Evolutionary conservation across 2,797 vertebrate species (phyloP).

Genomic region (Xiphophorus birchmanni): DNA sequence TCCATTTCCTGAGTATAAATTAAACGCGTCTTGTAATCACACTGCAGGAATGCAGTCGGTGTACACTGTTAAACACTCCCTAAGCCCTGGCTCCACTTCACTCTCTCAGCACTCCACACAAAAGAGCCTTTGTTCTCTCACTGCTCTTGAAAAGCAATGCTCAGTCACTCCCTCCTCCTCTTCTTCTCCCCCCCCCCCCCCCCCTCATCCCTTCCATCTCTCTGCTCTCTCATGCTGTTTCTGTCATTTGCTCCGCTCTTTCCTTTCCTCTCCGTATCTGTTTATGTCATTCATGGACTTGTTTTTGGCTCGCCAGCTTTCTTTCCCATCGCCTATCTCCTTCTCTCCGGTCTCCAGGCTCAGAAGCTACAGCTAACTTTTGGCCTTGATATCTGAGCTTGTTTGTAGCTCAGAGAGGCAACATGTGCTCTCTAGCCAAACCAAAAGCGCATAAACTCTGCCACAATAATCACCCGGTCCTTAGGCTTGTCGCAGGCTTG

Average conservation of each 20-base stretch:
- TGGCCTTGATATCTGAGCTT: slow-evolving; percentile 20
- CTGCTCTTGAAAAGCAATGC: slow-evolving; percentile 85
- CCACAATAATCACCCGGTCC: slow-evolving; percentile 41
- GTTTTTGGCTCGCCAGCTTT: slow-evolving; percentile 30
- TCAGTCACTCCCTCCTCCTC: slow-evolving; percentile 70
- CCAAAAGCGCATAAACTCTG: slow-evolving; percentile 29
- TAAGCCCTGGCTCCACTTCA: slow-evolving; percentile 83
- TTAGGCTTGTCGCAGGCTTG: slow-evolving; percentile 26
- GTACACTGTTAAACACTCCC: slow-evolving; percentile 86
- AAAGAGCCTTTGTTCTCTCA: slow-evolving; percentile 84
- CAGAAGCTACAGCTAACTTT: slow-evolving; percentile 18
- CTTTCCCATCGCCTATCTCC: slow-evolving; percentile 23
- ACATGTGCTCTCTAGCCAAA: slow-evolving; percentile 5
- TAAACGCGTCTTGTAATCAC: slow-evolving; percentile 87
- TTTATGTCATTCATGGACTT: slow-evolving; percentile 68
- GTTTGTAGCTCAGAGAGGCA: slow-evolving; percentile 18
- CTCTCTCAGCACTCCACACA: slow-evolving; percentile 83
- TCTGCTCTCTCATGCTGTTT: slow-evolving; percentile 50
- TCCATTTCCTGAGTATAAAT: slow-evolving; percentile 85
- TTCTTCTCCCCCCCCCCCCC: not conserved
- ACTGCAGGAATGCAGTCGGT: slow-evolving; percentile 87
- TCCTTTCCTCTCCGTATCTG: slow-evolving; percentile 54
- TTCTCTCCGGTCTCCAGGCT: slow-evolving; percentile 11
- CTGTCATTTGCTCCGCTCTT: slow-evolving; percentile 50
- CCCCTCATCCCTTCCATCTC: not conserved